Percentiles rank a stretch among this genome's conserved stretches.
Conservation (phyloP, 2,797 vertebrate species). For the Nyctalus aviator region DNA sequence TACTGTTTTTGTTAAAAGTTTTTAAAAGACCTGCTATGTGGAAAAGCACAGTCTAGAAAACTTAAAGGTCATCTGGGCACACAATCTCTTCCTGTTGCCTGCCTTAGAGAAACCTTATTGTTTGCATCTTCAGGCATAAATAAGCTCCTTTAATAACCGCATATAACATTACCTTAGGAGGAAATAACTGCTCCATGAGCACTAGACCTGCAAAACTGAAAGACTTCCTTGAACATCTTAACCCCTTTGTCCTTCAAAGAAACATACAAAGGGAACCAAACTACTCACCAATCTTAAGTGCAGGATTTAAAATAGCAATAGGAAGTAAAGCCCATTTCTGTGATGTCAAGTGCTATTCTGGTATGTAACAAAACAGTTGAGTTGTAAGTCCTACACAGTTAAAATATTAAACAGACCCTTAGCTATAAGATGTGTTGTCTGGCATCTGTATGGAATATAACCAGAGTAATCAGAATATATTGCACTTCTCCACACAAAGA, state of each 20-base stretch:
- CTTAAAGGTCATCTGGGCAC: neutral
- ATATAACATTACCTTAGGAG: neutral
- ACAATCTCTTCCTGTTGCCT: neutral
- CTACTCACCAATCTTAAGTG: conserved; percentile 56
- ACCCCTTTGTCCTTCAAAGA: conserved; percentile 27
- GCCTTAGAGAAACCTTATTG: neutral
- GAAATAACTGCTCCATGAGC: conserved; percentile 3
- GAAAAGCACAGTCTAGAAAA: conserved; percentile 56
- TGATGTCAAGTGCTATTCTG: conserved; percentile 76
- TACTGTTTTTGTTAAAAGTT: neutral
- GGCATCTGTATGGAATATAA: conserved; percentile 70
- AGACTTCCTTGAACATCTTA: conserved; percentile 54
- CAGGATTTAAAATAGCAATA: conserved; percentile 74
- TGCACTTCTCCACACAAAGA: conserved; percentile 61
- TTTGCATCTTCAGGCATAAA: conserved; percentile 38
- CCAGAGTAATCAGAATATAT: conserved; percentile 59
- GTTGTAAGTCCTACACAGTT: conserved; percentile 66
- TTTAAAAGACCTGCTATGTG: neutral
- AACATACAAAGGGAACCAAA: conserved; percentile 15
- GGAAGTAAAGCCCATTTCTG: conserved; percentile 71
- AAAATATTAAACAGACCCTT: conserved; percentile 72
- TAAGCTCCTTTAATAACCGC: neutral
- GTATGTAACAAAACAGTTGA: conserved; percentile 67
- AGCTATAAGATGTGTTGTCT: conserved; percentile 71
- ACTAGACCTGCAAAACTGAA: conserved; percentile 9